Conservation (phyloP, 2,888 invertebrate genomes). For the Rotaria sp. region DNA sequence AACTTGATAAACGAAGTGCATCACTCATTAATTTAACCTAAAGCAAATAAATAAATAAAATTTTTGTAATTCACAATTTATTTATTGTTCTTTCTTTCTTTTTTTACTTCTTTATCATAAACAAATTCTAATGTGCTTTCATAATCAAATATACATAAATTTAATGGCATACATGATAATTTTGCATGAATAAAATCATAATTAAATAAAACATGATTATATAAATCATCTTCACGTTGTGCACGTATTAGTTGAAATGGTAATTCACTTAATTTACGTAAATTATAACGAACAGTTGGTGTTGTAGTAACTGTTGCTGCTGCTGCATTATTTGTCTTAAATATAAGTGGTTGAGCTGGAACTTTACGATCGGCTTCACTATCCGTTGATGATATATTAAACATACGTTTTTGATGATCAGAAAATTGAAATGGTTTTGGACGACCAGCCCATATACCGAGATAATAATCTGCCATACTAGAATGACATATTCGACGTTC, state of each 20-base stretch:
- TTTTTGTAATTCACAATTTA: constrained; percentile 66
- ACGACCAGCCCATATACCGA: constrained; percentile 85
- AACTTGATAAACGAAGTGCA: constrained; percentile 82
- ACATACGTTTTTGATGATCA: constrained; percentile 83
- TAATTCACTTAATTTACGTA: constrained; percentile 81
- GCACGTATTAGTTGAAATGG: constrained; percentile 88
- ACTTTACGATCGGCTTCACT: constrained; percentile 69
- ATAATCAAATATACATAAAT: constrained; percentile 85
- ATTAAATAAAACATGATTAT: constrained; percentile 85
- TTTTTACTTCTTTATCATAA: constrained; percentile 49
- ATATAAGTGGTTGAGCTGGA: constrained; percentile 82
- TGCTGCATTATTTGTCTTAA: constrained; percentile 58
- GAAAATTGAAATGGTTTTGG: constrained; percentile 94
- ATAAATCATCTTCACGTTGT: constrained; percentile 78
- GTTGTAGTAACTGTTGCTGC: constrained; percentile 57
- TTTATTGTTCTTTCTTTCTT: constrained; percentile 49
- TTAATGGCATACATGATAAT: constrained; percentile 84
- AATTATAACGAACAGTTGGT: constrained; percentile 77
- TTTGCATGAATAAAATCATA: constrained; percentile 96
- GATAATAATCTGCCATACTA: constrained; percentile 91
- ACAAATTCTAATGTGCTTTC: constrained; percentile 68
- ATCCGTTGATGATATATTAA: constrained; percentile 62
- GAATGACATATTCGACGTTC: constrained; percentile 94
- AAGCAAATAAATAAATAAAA: constrained; percentile 56
- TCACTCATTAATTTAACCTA: constrained; percentile 68